Evolutionary conservation across 1,140 invertebrate species (phyloP).

Genomic region (Drosophila murphyi): DNA sequence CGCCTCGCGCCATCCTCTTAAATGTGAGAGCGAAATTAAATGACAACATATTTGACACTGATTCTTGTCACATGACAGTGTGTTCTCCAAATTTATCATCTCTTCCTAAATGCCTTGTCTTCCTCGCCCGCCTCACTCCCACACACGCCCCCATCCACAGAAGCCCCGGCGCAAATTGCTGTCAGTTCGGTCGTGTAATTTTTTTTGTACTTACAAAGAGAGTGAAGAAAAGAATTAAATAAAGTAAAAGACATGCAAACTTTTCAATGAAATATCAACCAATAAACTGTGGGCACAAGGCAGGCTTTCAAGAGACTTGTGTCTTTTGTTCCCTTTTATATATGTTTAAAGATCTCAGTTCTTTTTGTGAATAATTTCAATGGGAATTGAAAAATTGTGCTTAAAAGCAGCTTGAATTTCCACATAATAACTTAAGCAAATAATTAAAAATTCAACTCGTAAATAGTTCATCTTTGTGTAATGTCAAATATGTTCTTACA

Average conservation of each 20-base stretch:
- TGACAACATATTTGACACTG: slow-evolving; percentile 83
- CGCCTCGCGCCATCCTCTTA: slow-evolving; percentile 21
- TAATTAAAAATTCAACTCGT: no score
- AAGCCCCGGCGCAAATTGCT: slow-evolving; percentile 19
- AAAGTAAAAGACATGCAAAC: slow-evolving; percentile 11
- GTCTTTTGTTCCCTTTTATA: no score
- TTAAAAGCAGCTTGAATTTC: no score
- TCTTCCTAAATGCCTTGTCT: slow-evolving; percentile 56
- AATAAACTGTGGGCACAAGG: slow-evolving; percentile 7
- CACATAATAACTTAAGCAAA: no score
- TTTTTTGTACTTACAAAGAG: slow-evolving; percentile 37
- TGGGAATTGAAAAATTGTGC: no score
- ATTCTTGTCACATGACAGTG: slow-evolving; percentile 78
- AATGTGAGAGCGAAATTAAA: slow-evolving; percentile 78
- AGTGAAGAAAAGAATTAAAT: slow-evolving; percentile 25
- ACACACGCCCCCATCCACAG: neutral
- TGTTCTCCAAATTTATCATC: slow-evolving; percentile 79
- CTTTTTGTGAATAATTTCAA: no score
- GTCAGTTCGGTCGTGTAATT: slow-evolving; percentile 66
- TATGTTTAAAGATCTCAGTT: no score
- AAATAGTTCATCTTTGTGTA: no score
- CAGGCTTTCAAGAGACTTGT: neutral
- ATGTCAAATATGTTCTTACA: no score
- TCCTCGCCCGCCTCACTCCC: neutral
- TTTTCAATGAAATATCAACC: slow-evolving; percentile 62